Conservation (phyloP, 2,113 vertebrate species). For the Xiphorhynchus elegans region DNA sequence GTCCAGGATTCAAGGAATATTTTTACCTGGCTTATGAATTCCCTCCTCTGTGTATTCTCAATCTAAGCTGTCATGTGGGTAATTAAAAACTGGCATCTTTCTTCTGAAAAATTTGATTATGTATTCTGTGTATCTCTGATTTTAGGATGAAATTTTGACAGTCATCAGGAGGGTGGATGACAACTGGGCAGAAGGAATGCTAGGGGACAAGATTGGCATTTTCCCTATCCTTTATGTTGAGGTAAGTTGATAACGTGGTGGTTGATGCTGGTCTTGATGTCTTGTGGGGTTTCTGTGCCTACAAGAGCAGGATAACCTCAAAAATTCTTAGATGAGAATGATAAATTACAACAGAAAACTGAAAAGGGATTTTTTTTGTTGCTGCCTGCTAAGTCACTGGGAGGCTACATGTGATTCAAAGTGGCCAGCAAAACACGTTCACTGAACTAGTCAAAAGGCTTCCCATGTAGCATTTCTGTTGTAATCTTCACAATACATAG, state of each 20-base stretch:
- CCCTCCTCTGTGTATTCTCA: background rate
- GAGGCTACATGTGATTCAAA: background rate
- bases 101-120: background rate
- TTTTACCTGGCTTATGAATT: background rate
- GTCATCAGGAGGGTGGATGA: conserved; percentile 98
- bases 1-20: background rate
- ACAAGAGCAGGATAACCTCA: background rate
- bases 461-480: background rate
- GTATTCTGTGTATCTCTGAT: background rate
- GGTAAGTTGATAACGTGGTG: conserved; percentile 74
- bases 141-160: conserved; percentile 95
- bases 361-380: background rate
- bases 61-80: background rate
- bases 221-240: conserved; percentile 98
- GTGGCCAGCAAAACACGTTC: background rate
- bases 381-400: background rate
- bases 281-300: background rate
- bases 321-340: background rate
- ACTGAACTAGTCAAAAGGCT: background rate
- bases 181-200: conserved; percentile 99
- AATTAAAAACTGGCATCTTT: background rate
- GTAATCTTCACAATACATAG: background rate
- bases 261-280: background rate
- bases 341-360: background rate
- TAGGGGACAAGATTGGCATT: conserved; percentile 98